Conservation (phyloP, 2,113 vertebrate genomes). For the Carassius gibelio region DNA sequence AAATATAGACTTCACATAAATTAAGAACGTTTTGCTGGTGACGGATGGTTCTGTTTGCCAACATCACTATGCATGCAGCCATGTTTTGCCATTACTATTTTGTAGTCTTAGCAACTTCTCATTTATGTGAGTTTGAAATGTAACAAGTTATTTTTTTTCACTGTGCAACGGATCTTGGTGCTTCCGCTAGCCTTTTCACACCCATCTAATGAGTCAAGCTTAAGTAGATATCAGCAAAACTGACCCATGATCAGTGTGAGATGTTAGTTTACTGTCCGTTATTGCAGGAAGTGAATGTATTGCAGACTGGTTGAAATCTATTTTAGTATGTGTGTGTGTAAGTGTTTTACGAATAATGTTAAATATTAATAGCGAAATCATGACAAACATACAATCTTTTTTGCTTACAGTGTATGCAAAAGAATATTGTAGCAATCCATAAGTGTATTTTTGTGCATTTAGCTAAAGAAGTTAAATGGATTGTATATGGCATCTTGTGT, state of each 20-base stretch:
- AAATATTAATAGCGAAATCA: too few relatives aligned
- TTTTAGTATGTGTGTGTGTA: too few relatives aligned
- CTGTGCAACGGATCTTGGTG: neutral
- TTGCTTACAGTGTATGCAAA: too few relatives aligned
- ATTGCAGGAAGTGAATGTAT: neutral
- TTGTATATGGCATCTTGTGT: too few relatives aligned
- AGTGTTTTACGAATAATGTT: too few relatives aligned
- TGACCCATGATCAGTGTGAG: neutral
- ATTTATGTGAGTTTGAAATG: constrained; percentile 7
- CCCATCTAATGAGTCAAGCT: neutral
- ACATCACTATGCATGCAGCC: neutral
- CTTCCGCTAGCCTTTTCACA: neutral
- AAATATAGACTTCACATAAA: neutral
- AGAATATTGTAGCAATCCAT: too few relatives aligned
- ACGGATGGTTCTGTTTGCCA: neutral
- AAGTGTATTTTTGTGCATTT: too few relatives aligned
- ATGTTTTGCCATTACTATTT: constrained; percentile 19
- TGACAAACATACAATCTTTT: too few relatives aligned
- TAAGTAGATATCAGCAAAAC: neutral
- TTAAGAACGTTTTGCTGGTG: neutral
- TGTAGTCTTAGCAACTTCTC: constrained; percentile 18
- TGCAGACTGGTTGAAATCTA: neutral
- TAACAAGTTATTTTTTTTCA: neutral
- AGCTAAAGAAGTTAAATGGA: too few relatives aligned
- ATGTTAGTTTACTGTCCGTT: neutral